Evolutionary conservation across 2,888 invertebrate genomes (phyloP), one percentile per base, ranked within the genome.

Genomic region (Pinctada fucata): DNA sequence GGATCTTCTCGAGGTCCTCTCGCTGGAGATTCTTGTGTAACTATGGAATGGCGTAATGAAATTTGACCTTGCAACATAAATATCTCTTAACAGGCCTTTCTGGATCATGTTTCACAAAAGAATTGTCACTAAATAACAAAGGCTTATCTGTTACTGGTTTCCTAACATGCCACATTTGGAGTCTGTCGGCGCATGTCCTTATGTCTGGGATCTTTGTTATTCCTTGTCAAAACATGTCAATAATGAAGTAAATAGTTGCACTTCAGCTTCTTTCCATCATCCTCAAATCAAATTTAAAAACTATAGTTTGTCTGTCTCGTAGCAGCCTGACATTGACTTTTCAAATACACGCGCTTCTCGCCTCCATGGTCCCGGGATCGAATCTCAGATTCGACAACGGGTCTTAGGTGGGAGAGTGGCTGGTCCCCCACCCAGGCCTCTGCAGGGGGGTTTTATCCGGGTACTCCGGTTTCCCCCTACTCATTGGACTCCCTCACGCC

Each of bases 81-180:
- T 13, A 47, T 68, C 68, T 16, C 48, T 68, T 68, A 0, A 65
- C 65, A 2, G 16, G 68, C 45, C 47, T 31, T 13, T 31, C 31
- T 6, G 68, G 68, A 47, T 68, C 68, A 68, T 68, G 68, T 47
- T 68, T 47, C 31, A 68, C 68, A 68, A 68, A 68, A 6, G 68
- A 13, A 31, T 45, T 68, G 45, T 68, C 68, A 68, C 71, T 48
- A n/a, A 71, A 71, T n/a, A 80, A 64, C n/a, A 80, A 77, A 10
- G 70, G 71, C 45, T 74, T 75, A 10, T 80, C 74, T 3, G 77
- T 50, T 0, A 76, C 2, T 64, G 79, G 79, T 50, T 79, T 76
- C 1, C 73, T 16, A 8, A 79, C 75, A 79, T 75, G 79, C 79
- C 79, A 79, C 49, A 51, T 79, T 74, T 74, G 69, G 72, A 73